These are phyloP conservation scores for Muscicapa adusta DNA, from an alignment of 2,113 vertebrate species.

Conservation along the genomic window DNA sequence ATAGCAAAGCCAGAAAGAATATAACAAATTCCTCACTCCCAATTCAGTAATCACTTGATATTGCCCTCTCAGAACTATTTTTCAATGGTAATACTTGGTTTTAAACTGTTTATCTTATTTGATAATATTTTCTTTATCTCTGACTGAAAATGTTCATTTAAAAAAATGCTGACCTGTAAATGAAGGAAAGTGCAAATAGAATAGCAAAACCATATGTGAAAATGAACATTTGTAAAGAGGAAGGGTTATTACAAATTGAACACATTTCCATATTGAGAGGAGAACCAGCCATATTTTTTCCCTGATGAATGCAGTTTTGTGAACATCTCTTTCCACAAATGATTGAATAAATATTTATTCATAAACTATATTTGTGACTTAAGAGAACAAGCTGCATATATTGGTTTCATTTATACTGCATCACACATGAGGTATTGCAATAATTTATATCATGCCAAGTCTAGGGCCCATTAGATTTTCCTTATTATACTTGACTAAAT, in stretches of 20 bases:
- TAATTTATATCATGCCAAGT: constrained; percentile 6
- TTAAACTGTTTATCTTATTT: neutral
- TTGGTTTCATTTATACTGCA: constrained; percentile 1
- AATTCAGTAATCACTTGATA: neutral
- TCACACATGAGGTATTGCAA: neutral
- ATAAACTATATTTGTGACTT: constrained; percentile 42
- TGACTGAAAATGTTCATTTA: neutral
- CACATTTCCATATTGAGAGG: constrained; percentile 8
- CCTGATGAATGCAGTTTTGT: neutral
- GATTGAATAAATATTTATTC: constrained; percentile 48
- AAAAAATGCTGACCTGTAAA: constrained; percentile 33
- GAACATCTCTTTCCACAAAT: constrained; percentile 24
- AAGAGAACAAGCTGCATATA: constrained; percentile 4
- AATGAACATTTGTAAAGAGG: constrained; percentile 16
- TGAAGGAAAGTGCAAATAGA: constrained; percentile 3
- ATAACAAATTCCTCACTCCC: neutral
- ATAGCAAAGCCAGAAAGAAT: neutral
- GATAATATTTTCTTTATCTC: constrained; percentile 11
- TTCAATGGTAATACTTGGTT: neutral
- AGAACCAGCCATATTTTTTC: neutral
- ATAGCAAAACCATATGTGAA: neutral
- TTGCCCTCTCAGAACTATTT: neutral
- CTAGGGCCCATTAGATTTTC: neutral
- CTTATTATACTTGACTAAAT: constrained; percentile 12
- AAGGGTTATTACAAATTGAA: constrained; percentile 14